Conservation (phyloP, 92 coral and sea anemone species). For the Metridium senile region DNA sequence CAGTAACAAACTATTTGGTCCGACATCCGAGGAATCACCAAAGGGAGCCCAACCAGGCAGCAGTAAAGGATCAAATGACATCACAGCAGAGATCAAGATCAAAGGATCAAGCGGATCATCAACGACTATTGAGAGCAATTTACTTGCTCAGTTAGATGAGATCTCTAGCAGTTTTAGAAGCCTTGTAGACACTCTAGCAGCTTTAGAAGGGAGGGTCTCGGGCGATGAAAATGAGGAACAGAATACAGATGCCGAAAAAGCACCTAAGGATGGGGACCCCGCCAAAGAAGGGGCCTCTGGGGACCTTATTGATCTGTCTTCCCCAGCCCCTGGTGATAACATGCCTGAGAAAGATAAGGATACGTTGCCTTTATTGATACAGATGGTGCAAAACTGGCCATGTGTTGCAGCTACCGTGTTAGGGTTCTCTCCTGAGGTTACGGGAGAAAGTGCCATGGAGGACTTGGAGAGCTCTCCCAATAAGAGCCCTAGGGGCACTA, state of each 20-base stretch:
- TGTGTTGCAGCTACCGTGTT: conserved; percentile 75
- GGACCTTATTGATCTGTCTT: conserved; percentile 42
- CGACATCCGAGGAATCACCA: conserved; percentile 32
- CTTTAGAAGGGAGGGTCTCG: conserved; percentile 53
- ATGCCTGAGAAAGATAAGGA: conserved; percentile 36
- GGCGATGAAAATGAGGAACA: conserved; percentile 12
- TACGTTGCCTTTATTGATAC: conserved; percentile 67
- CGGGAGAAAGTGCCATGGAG: conserved; percentile 25
- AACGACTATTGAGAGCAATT: conserved; percentile 65
- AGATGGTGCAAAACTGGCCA: conserved; percentile 82
- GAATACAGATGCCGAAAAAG: conserved; percentile 12
- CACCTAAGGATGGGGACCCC: conserved; percentile 21
- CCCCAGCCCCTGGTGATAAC: conserved; percentile 21
- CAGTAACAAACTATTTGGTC: conserved; percentile 54
- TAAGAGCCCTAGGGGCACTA: conserved; percentile 26
- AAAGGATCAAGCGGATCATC: conserved; percentile 67
- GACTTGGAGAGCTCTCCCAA: conserved; percentile 43
- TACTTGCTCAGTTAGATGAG: conserved; percentile 80
- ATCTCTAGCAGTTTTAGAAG: conserved; percentile 79
- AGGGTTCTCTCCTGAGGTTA: conserved; percentile 59
- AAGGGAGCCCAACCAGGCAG: conserved; percentile 30
- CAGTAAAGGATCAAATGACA: conserved; percentile 21
- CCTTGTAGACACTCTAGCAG: conserved; percentile 76
- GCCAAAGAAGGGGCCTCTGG: conserved; percentile 23
- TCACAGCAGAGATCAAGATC: conserved; percentile 75